phyloP scores from a whole-genome alignment of 2,888 invertebrate species.

The Eupithecia vulgata region DNA sequence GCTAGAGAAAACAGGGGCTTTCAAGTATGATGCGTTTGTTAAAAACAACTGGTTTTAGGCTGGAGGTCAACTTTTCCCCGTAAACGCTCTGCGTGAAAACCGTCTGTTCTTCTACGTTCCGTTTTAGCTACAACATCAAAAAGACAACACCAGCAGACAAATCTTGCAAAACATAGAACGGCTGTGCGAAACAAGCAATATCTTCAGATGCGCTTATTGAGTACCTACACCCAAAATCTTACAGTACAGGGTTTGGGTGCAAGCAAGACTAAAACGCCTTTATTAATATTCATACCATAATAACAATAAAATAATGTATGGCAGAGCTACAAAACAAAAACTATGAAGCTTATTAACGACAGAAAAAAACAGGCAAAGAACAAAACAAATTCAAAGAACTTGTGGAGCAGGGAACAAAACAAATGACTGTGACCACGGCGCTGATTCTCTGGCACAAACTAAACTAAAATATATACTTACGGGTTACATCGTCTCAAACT shows the following conservation, averaged over 20 bases:
- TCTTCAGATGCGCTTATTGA: not conserved
- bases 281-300: not conserved
- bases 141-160: not conserved
- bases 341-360: not conserved
- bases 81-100: not conserved
- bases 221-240: not conserved
- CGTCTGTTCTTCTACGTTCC: not conserved
- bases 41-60: not conserved
- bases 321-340: not conserved
- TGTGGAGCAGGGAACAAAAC: not conserved
- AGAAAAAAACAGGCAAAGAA: not conserved
- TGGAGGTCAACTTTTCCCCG: not conserved
- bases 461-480: not conserved
- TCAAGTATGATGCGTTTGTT: not conserved
- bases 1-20: constrained; percentile 5
- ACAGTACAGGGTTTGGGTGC: not conserved
- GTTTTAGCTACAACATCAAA: not conserved
- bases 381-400: too few relatives aligned
- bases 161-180: not conserved
- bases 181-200: not conserved
- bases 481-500: too few relatives aligned
- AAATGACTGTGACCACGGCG: not conserved
- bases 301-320: not conserved
- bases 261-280: not conserved
- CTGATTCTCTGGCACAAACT: not conserved